A percentile compares a stretch with the other conserved stretches of the same genome.
Conservation (phyloP, 2,888 invertebrate genomes). For the Schizaphis graminum region DNA sequence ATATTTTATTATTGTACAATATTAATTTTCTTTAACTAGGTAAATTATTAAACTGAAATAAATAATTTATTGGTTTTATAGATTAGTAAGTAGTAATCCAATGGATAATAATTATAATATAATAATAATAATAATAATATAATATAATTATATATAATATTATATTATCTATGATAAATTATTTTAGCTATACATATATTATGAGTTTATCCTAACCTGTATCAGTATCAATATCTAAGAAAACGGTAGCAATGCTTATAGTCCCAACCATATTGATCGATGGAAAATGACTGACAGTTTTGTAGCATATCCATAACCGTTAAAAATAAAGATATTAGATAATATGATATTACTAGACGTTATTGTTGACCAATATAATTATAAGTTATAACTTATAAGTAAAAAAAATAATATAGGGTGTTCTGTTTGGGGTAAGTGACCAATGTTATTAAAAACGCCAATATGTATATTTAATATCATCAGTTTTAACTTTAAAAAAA, state of each 20-base stretch:
- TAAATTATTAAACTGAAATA: not conserved
- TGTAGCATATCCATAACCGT: not conserved
- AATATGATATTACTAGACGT: not conserved
- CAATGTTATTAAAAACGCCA: not conserved
- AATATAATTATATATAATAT: not conserved
- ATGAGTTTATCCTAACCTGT: not conserved
- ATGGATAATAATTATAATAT: not conserved
- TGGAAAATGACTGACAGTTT: slow-evolving; percentile 1
- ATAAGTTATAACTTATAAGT: not conserved
- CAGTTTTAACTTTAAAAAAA: not conserved
- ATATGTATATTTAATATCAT: not conserved
- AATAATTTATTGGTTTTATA: not conserved
- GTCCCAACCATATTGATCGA: not conserved
- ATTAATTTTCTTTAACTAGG: not conserved
- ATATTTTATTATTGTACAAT: not conserved
- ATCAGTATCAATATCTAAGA: not conserved
- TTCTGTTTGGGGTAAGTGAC: not conserved
- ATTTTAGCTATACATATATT: not conserved
- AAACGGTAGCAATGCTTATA: not conserved
- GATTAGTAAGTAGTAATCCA: not conserved
- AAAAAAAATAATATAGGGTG: not conserved
- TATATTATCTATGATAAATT: not conserved
- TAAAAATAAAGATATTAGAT: not conserved
- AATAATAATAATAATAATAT: not conserved
- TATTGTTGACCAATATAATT: not conserved